Evolutionary conservation across 2,888 invertebrate species (phyloP), one percentile per base, ranked within the genome.

Genomic region (Xylota segnis): DNA sequence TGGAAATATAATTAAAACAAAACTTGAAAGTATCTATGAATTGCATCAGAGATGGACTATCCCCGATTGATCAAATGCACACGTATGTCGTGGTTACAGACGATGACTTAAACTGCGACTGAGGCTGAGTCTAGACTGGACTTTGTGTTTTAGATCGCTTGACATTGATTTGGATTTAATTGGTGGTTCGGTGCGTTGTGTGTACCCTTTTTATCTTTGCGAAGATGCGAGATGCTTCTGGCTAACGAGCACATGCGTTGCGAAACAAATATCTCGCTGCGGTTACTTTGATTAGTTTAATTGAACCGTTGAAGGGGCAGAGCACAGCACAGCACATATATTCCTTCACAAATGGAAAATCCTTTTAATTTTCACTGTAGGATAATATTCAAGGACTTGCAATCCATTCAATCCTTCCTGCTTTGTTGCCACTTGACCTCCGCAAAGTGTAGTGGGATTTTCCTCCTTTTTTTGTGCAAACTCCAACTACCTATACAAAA

Each of bases 81-180:
- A 14, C 0, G 10, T 27, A 2, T n/a, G 50, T 68, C 18, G 14
- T 43, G 7, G 5, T 18, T 40, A 12, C 32, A 45, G 63, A 54
- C 14, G 10, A 43, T 12, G n/a, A 16, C 52, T 16, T 32, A 45
- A 54, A 54, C 12, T 6, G 32, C 5, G n/a, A 16, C 52, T 16
- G 43, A 75, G 72, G 56, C 78, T 50, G 4, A 40, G 84, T 70
- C 81, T 79, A 84, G 84, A 79, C 84, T 71, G 52, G 32, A 43
- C 43, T 68, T 59, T 63, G 68, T 72, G 63, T 84, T 84, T 54
- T 65, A 52, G 29, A 78, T 32, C 54, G 29, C 52, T 56, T 76
- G 79, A 84, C 81, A 79, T 84, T 82, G 82, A 82, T 75, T 84
- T 47, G 58, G 52, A 84, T 75, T 84, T 84, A 84, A 84, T 84